Evolutionary conservation across 2,888 invertebrate genomes (phyloP).

Genomic region (Lucinisca nassula): DNA sequence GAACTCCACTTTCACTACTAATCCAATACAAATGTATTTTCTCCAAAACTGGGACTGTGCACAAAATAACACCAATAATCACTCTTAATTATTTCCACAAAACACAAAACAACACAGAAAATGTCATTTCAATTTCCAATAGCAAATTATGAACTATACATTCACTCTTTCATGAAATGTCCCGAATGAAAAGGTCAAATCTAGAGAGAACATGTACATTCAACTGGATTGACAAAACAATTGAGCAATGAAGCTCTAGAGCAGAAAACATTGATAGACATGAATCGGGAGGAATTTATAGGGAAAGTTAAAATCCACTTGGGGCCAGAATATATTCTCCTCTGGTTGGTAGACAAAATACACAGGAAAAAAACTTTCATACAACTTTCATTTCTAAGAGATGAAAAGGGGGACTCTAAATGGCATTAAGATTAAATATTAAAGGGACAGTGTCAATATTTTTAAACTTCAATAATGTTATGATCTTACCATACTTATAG

Average conservation of each 20-base stretch:
- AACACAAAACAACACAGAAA: constrained; percentile 3
- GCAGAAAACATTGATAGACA: constrained; percentile 7
- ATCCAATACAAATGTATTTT: constrained; percentile 8
- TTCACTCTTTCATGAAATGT: not conserved
- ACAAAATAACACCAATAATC: constrained; percentile 11
- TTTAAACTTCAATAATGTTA: too few relatives aligned
- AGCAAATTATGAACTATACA: constrained; percentile 3
- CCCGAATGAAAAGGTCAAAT: not conserved
- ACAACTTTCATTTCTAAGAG: not conserved
- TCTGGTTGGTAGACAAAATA: not conserved
- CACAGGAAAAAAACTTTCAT: not conserved
- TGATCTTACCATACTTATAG: too few relatives aligned
- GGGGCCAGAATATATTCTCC: not conserved
- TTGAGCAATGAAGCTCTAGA: not conserved
- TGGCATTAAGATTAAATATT: not conserved
- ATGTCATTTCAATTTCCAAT: constrained; percentile 13
- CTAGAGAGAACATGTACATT: not conserved
- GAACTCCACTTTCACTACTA: not conserved
- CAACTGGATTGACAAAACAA: constrained; percentile 7
- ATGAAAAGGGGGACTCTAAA: not conserved
- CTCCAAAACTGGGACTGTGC: not conserved
- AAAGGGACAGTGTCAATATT: not conserved
- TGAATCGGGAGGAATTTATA: not conserved
- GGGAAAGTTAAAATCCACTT: constrained; percentile 14
- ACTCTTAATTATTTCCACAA: constrained; percentile 10